A percentile compares a stretch with the other conserved stretches of the same genome.
Conservation (phyloP, 1,140 invertebrate genomes). For the Trypoxylus dichotomus region DNA sequence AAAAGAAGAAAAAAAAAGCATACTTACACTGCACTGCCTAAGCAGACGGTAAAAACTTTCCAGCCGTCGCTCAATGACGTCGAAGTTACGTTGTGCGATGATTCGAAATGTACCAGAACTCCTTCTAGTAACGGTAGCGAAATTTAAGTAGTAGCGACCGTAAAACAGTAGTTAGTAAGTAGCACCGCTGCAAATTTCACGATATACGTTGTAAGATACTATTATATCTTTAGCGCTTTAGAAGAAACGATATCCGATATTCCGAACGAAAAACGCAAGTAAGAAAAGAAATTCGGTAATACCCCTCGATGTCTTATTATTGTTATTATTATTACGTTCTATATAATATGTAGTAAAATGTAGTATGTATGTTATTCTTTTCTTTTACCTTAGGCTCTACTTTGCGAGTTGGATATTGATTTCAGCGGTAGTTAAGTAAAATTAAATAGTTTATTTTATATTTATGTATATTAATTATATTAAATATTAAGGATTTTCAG, state of each 20-base stretch:
- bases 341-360: background rate
- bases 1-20: background rate
- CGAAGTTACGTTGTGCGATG: slow-evolving; percentile 25
- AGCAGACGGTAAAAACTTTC: slow-evolving; percentile 41
- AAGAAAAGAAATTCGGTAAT: background rate
- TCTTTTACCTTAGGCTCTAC: background rate
- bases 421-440: background rate
- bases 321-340: background rate
- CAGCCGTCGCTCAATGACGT: slow-evolving; percentile 43
- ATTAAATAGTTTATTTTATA: background rate
- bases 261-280: background rate
- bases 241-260: background rate
- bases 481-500: too few relatives aligned
- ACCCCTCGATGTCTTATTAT: background rate
- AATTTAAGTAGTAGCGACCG: background rate
- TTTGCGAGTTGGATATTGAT: background rate
- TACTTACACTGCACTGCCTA: slow-evolving; percentile 44
- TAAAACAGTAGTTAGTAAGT: background rate
- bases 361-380: background rate
- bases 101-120: background rate
- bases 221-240: background rate
- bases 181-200: background rate
- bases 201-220: background rate
- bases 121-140: background rate
- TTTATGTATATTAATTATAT: too few relatives aligned